These are phyloP conservation scores for Nymphalis urticae DNA, from an alignment of 2,888 invertebrate species.

Conservation along the genomic window DNA sequence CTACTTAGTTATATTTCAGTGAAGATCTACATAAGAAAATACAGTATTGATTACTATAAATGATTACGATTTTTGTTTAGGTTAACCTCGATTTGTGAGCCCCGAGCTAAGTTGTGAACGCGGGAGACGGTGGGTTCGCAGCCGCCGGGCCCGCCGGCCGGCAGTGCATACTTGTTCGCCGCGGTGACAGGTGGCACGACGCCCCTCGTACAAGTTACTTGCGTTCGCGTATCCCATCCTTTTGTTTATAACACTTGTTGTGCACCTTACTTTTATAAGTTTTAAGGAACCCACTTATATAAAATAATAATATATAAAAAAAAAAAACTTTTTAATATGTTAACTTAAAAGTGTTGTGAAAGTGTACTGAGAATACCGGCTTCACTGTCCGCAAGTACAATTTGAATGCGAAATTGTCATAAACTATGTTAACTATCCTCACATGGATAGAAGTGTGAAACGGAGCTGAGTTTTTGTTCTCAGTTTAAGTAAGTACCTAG, in stretches of 20 bases:
- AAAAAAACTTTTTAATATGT: constrained; percentile 48
- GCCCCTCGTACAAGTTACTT: constrained; percentile 57
- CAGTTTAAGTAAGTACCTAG: constrained; percentile 38
- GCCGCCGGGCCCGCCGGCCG: constrained; percentile 62
- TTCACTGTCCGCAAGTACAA: constrained; percentile 68
- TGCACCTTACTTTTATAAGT: constrained; percentile 48
- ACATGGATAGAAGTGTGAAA: constrained; percentile 59
- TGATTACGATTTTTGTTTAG: background rate
- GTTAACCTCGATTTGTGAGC: constrained; percentile 17
- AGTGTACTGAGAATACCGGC: constrained; percentile 68
- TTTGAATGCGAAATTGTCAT: constrained; percentile 72
- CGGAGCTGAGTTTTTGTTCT: constrained; percentile 34
- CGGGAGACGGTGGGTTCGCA: constrained; percentile 45
- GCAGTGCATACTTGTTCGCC: constrained; percentile 75
- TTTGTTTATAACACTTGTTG: constrained; percentile 75
- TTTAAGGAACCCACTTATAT: constrained; percentile 31
- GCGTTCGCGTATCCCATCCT: constrained; percentile 69
- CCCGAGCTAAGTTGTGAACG: constrained; percentile 49
- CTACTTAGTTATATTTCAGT: background rate
- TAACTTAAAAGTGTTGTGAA: constrained; percentile 71
- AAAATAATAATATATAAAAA: background rate
- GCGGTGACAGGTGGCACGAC: constrained; percentile 72
- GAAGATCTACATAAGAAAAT: background rate
- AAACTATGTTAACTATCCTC: constrained; percentile 61
- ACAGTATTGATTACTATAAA: background rate